phyloP scores from a whole-genome alignment of 2,113 vertebrate genomes.

The Cheilinus undulatus region DNA sequence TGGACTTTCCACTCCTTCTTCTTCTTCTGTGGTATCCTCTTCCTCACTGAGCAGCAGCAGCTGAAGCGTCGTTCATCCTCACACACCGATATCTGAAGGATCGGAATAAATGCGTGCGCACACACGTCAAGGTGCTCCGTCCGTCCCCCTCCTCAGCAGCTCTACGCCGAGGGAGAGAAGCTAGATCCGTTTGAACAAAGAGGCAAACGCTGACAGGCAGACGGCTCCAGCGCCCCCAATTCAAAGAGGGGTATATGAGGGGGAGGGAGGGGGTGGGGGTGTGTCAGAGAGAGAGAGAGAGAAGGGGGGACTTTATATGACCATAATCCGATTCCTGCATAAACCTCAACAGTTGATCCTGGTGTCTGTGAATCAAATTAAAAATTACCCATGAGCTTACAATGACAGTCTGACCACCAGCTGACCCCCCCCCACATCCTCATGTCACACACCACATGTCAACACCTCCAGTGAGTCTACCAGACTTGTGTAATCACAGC shows the following conservation, averaged over 20 bases:
- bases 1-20: constrained; percentile 48
- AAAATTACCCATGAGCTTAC: constrained; percentile 51
- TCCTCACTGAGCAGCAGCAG: constrained; percentile 45
- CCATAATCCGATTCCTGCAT: constrained; percentile 76
- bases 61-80: constrained; percentile 59
- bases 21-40: constrained; percentile 10
- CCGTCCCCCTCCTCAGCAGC: constrained; percentile 61
- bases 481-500: neutral
- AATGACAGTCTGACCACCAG: constrained; percentile 45
- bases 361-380: constrained; percentile 65
- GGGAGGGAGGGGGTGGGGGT: constrained; percentile 29
- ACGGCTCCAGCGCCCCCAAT: constrained; percentile 73
- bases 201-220: constrained; percentile 78
- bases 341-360: constrained; percentile 74
- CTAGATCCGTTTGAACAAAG: constrained; percentile 80
- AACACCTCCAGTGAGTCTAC: neutral
- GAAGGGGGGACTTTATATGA: constrained; percentile 59
- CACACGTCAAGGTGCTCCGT: constrained; percentile 62
- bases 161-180: constrained; percentile 60
- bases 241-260: constrained; percentile 44
- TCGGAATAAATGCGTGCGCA: constrained; percentile 37
- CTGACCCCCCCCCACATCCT: constrained; percentile 8
- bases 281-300: constrained; percentile 14
- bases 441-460: constrained; percentile 18
- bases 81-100: constrained; percentile 34